phyloP scores from a whole-genome alignment of 2,888 invertebrate genomes.

The Adela reaumurella region DNA sequence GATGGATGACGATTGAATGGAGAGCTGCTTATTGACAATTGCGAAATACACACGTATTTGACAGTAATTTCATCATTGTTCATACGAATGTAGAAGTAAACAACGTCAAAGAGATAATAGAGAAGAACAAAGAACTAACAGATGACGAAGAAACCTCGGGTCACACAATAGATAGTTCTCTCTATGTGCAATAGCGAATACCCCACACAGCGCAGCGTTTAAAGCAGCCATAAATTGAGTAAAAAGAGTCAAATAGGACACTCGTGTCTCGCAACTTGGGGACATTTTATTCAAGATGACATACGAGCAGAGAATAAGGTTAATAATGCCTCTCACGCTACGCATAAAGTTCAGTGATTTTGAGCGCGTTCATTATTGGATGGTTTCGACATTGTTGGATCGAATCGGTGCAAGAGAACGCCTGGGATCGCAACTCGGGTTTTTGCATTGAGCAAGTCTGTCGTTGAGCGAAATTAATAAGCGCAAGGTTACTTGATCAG shows the following conservation, averaged over 20 bases:
- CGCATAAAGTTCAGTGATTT: conserved; percentile 28
- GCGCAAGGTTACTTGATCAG: background rate
- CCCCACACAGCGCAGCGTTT: background rate
- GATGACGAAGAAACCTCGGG: too few relatives aligned
- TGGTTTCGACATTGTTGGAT: background rate
- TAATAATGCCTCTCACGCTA: conserved; percentile 48
- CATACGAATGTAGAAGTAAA: too few relatives aligned
- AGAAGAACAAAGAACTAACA: background rate
- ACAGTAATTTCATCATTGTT: too few relatives aligned
- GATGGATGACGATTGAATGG: too few relatives aligned
- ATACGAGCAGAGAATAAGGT: conserved; percentile 22
- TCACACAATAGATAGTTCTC: too few relatives aligned
- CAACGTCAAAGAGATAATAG: too few relatives aligned
- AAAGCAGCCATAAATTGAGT: too few relatives aligned
- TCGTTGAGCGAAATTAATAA: background rate
- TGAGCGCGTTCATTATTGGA: conserved; percentile 18
- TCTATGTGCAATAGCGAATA: background rate
- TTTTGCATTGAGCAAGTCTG: background rate
- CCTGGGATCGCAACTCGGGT: background rate
- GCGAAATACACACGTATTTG: too few relatives aligned
- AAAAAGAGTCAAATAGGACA: background rate
- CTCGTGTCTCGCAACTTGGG: background rate
- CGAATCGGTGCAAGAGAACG: background rate
- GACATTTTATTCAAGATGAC: background rate
- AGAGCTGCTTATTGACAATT: too few relatives aligned